Base-by-base conservation (phyloP, 2,113 vertebrate genomes). In the Pelodiscus sinensis region DNA sequence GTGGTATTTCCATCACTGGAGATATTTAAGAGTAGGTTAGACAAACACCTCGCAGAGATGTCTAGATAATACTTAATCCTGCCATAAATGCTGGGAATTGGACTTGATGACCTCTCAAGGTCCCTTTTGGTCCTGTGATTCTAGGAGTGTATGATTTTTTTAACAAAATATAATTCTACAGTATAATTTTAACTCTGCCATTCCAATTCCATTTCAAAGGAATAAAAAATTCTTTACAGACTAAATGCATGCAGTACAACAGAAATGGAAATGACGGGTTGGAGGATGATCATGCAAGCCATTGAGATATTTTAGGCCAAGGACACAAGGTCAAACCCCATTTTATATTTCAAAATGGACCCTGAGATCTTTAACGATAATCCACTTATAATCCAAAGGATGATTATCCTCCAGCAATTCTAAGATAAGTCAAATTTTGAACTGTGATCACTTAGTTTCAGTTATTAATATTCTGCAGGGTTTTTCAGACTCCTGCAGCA, bases 351-450 rank as follows among this genome's bases (percentile, higher is more conserved):
- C 44, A 35, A 82, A 11, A 10, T 2, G 35, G 79, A 24, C 9
- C 52, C 35, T 9, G 7, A 27, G 25, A 90, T 54, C 25, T 71
- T 35, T 89, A 0, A 44, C 2, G 2, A 2, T 31, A 14, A 65
- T 65, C 31, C n/a, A 65, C 16, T 35, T 14, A 10, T 57, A 75
- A 81, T 55, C 65, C 8, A 15, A 12, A 77, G 50, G 22, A 6
- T 22, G 50, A 13, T 8, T 2, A 10, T 4, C 3, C 0, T 1
- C 21, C 27, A 77, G 55, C 15, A 11, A 44, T 25, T 50, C 22
- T 44, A 44, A 75, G 35, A 10, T 25, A 75, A 21, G 71, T 75
- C 35, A 75, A 3, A 75, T 75, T 75, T 75, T 75, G 71, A 44
- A 44, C 38, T 68, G 79, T n/a, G 79, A 25, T 65, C 24, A 2